phyloP scores from a whole-genome alignment of 92 coral and sea anemone genomes.

The Palythoa caribaeorum region DNA sequence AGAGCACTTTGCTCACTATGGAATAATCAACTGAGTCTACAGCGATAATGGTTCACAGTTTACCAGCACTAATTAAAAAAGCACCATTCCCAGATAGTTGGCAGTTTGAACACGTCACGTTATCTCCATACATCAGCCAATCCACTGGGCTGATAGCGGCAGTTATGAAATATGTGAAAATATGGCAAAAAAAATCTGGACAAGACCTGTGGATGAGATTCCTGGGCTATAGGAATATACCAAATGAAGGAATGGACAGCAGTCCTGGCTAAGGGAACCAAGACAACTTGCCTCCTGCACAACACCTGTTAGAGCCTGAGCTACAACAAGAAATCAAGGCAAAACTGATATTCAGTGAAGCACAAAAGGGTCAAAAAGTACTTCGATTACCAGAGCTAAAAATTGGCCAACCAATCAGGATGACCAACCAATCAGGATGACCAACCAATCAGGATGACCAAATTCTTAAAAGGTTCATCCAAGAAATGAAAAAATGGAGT shows the following conservation, averaged over 20 bases:
- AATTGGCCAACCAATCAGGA: no score
- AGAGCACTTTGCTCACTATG: slow-evolving; percentile 5
- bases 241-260: slow-evolving; percentile 35
- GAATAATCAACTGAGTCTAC: slow-evolving; percentile 26
- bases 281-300: slow-evolving; percentile 2
- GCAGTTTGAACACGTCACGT: no score
- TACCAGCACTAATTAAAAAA: not conserved
- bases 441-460: no score
- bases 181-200: not conserved
- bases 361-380: slow-evolving; percentile 48
- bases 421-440: no score
- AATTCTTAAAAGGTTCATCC: no score
- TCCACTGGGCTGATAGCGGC: no score
- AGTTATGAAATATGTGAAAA: not conserved
- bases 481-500: slow-evolving; percentile 57
- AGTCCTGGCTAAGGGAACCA: slow-evolving; percentile 21
- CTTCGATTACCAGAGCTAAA: slow-evolving; percentile 57
- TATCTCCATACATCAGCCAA: no score
- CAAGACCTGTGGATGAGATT: slow-evolving; percentile 10
- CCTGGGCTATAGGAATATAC: slow-evolving; percentile 37
- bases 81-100: no score
- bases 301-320: not conserved
- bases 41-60: slow-evolving; percentile 10
- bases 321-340: slow-evolving; percentile 20
- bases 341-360: slow-evolving; percentile 27